Conservation (phyloP, 2,888 invertebrate species). For the Geotrupes spiniger region DNA sequence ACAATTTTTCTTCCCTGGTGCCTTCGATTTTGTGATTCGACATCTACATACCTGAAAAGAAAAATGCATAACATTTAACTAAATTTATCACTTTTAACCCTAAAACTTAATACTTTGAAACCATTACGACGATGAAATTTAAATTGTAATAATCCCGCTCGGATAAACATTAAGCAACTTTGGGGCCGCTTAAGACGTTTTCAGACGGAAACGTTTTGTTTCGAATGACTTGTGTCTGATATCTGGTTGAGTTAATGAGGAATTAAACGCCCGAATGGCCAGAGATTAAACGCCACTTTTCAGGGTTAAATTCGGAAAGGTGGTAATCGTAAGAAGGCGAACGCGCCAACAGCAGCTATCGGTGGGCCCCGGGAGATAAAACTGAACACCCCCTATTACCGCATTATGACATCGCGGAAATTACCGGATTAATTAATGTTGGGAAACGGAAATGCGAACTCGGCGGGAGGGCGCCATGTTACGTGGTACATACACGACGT, state of each 20-base stretch:
- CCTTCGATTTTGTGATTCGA: no score
- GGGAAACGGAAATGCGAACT: conserved; percentile 12
- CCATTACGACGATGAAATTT: no score
- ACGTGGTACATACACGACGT: no score
- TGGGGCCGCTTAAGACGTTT: no score
- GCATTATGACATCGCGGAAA: conserved; percentile 35
- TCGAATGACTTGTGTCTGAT: not conserved
- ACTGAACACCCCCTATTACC: conserved; percentile 31
- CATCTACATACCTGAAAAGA: no score
- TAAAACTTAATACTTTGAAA: no score
- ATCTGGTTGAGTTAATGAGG: not conserved
- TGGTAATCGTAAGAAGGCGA: not conserved
- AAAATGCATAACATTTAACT: no score
- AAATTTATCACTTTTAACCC: no score
- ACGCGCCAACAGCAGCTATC: conserved; percentile 15
- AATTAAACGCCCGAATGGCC: conserved; percentile 1
- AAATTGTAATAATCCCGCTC: no score
- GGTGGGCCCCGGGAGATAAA: conserved; percentile 19
- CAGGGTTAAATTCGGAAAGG: conserved; percentile 1
- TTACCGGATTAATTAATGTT: conserved; percentile 15
- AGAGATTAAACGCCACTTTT: not conserved
- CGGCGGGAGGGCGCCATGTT: not conserved
- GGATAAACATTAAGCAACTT: no score
- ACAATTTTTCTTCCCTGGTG: no score
- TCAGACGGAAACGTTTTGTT: not conserved